Evolutionary conservation across 1,140 invertebrate species (phyloP).

Genomic region (silkworm (Bombyx mori)): ASM3026992v2 NC_085124.1:7585001-7585500

Average conservation of each 20-base stretch:
- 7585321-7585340: conserved; percentile 22
- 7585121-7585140: not conserved
- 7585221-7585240: conserved; percentile 40
- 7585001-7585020: too few species aligned
- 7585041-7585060: too few species aligned
- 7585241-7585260: conserved; percentile 16
- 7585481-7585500: too few species aligned
- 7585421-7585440: too few species aligned
- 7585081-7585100: too few species aligned
- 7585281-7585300: conserved; percentile 55
- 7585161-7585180: conserved; percentile 11
- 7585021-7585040: too few species aligned
- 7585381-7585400: not conserved
- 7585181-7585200: conserved; percentile 18
- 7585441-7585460: too few species aligned
- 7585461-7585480: too few species aligned
- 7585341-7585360: conserved; percentile 42
- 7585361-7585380: conserved; percentile 15
- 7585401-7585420: not conserved
- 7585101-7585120: too few species aligned
- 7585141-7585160: conserved; percentile 15
- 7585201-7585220: conserved; percentile 30
- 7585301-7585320: conserved; percentile 55
- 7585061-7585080: too few species aligned
- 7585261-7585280: conserved; percentile 48